Evolutionary conservation across 2,888 invertebrate species (phyloP).

Genomic region (Eupithecia exiguata): DNA sequence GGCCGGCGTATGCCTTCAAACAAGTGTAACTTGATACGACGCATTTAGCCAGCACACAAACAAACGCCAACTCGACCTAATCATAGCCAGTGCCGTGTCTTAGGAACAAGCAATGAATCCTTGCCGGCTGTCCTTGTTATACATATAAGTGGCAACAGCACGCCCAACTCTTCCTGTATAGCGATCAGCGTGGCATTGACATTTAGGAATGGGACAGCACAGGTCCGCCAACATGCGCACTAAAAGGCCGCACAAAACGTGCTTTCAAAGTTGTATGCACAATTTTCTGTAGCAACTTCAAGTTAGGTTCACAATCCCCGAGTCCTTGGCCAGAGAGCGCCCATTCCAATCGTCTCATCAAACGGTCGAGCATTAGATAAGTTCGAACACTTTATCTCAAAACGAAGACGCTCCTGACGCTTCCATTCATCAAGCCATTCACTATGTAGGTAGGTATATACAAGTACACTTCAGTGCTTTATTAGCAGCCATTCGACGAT

Average conservation of each 20-base stretch:
- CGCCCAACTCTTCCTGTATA: constrained; percentile 73
- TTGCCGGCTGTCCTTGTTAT: constrained; percentile 64
- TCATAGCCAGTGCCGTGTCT: constrained; percentile 32
- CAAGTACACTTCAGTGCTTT: background rate
- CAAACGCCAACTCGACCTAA: constrained; percentile 39
- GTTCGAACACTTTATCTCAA: constrained; percentile 18
- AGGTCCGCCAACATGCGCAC: constrained; percentile 52
- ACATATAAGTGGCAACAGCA: constrained; percentile 55
- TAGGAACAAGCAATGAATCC: constrained; percentile 45
- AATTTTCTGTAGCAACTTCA: constrained; percentile 55
- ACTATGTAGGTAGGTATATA: background rate
- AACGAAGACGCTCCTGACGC: constrained; percentile 34
- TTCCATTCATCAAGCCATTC: constrained; percentile 28
- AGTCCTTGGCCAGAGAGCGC: constrained; percentile 67
- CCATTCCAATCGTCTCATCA: constrained; percentile 63
- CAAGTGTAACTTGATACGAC: constrained; percentile 42
- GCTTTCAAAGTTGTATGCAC: constrained; percentile 52
- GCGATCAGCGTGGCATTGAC: constrained; percentile 71
- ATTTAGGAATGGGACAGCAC: constrained; percentile 59
- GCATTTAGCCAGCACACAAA: constrained; percentile 26
- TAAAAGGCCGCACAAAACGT: constrained; percentile 50
- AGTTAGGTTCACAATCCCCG: constrained; percentile 54
- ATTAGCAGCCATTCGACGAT: constrained; percentile 44
- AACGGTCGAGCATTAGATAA: constrained; percentile 34
- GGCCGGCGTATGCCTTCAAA: constrained; percentile 45